Conservation (phyloP, 2,888 invertebrate species). For the Agonopterix alstromeriana region DNA sequence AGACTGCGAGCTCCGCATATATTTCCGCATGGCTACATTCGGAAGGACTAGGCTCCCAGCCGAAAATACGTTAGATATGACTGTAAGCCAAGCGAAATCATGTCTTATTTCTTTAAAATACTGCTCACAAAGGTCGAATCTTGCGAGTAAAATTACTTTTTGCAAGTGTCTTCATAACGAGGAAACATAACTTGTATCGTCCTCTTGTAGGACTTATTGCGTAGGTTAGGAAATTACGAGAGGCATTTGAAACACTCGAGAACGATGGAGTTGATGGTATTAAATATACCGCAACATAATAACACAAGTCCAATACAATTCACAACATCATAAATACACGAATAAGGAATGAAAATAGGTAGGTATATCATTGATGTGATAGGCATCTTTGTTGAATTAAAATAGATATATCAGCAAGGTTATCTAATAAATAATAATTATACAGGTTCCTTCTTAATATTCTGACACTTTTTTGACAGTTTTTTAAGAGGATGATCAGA, state of each 20-base stretch:
- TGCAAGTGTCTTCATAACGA: slow-evolving; percentile 44
- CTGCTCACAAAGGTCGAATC: slow-evolving; percentile 26
- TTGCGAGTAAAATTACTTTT: slow-evolving; percentile 33
- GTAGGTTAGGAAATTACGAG: slow-evolving; percentile 15
- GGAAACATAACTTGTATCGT: slow-evolving; percentile 20
- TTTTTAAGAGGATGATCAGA: no score
- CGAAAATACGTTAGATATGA: no score
- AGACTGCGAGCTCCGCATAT: slow-evolving; percentile 22
- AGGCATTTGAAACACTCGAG: slow-evolving; percentile 2
- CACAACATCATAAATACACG: no score
- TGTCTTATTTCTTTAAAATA: slow-evolving; percentile 31
- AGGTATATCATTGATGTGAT: no score
- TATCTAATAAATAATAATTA: no score
- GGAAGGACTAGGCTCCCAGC: slow-evolving; percentile 22
- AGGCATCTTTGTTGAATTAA: no score
- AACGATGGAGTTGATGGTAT: background rate
- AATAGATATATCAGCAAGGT: no score
- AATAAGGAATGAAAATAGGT: no score
- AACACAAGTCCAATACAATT: no score
- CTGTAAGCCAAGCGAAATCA: slow-evolving; percentile 22
- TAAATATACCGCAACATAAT: background rate
- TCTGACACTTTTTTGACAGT: no score
- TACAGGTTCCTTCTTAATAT: no score
- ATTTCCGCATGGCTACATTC: slow-evolving; percentile 43
- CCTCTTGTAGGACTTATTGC: slow-evolving; percentile 34